phyloP scores from a whole-genome alignment of 2,797 vertebrate genomes.

The Thunnus albacares region DNA sequence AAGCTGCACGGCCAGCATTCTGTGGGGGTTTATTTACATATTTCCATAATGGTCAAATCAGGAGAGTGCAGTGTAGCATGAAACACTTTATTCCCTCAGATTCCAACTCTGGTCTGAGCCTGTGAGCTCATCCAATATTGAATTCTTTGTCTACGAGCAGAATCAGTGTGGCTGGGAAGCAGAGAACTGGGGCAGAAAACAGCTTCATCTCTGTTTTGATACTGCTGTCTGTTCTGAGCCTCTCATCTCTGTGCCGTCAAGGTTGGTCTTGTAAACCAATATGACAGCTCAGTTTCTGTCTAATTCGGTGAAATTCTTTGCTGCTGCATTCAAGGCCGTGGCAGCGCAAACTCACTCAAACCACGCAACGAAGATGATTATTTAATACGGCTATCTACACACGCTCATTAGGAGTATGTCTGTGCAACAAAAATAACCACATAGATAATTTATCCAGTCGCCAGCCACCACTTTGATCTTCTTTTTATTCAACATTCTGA shows the following conservation, averaged over 20 bases:
- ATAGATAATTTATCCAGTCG: slow-evolving; percentile 65
- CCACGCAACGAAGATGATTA: slow-evolving; percentile 47
- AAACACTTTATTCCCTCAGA: slow-evolving; percentile 63
- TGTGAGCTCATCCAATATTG: slow-evolving; percentile 68
- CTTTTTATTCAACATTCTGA: slow-evolving; percentile 52
- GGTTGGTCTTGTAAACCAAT: slow-evolving; percentile 56
- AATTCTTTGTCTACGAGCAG: slow-evolving; percentile 74
- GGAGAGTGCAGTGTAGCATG: slow-evolving; percentile 68
- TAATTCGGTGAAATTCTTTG: slow-evolving; percentile 46
- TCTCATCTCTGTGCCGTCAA: slow-evolving; percentile 56
- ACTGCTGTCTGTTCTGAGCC: slow-evolving; percentile 43
- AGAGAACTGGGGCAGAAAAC: slow-evolving; percentile 74
- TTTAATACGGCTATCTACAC: slow-evolving; percentile 56
- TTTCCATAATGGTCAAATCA: slow-evolving; percentile 76
- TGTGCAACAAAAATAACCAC: slow-evolving; percentile 58
- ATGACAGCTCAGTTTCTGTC: slow-evolving; percentile 54
- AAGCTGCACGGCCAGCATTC: slow-evolving; percentile 22
- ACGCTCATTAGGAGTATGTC: slow-evolving; percentile 59
- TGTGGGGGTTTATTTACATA: slow-evolving; percentile 74
- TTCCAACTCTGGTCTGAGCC: slow-evolving; percentile 55
- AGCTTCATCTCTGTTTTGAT: slow-evolving; percentile 67
- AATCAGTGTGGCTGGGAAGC: slow-evolving; percentile 57
- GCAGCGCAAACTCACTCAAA: slow-evolving; percentile 22
- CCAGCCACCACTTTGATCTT: slow-evolving; percentile 73
- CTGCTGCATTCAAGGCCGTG: slow-evolving; percentile 12